Evolutionary conservation across 2,797 vertebrate genomes (phyloP).

Genomic region (Eulemur rubriventer): DNA sequence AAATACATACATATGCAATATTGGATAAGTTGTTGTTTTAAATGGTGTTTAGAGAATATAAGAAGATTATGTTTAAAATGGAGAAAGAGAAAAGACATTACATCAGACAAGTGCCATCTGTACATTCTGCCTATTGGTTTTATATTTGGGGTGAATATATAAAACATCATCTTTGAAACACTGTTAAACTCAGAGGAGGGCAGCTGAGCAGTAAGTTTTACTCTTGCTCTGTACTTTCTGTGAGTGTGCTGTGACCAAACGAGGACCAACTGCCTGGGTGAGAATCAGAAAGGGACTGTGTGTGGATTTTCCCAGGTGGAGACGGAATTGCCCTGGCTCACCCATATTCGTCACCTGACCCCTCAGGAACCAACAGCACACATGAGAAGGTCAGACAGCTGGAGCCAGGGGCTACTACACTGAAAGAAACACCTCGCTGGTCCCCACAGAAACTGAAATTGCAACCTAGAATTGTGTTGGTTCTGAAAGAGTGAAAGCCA

Average conservation of each 20-base stretch:
- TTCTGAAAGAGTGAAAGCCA: neutral
- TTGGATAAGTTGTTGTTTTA: neutral
- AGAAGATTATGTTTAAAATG: conserved; percentile 2
- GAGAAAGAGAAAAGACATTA: neutral
- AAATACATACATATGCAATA: neutral
- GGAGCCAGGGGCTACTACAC: neutral
- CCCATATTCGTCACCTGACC: neutral
- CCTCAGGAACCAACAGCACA: neutral
- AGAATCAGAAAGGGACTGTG: neutral
- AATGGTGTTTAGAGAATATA: neutral
- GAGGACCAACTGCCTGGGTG: neutral
- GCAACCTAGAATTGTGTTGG: neutral
- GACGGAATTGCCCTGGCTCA: neutral
- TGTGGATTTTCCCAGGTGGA: neutral
- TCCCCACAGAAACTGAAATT: neutral
- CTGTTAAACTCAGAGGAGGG: neutral
- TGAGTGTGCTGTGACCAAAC: neutral
- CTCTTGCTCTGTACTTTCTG: neutral
- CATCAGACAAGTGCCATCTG: neutral
- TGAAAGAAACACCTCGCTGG: neutral
- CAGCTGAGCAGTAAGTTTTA: neutral
- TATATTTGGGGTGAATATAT: neutral
- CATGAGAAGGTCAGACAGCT: neutral
- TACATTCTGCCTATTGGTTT: neutral
- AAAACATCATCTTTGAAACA: neutral